phyloP scores from a whole-genome alignment of 2,888 invertebrate species.

The Caenorhabditis macrosperma region DNA sequence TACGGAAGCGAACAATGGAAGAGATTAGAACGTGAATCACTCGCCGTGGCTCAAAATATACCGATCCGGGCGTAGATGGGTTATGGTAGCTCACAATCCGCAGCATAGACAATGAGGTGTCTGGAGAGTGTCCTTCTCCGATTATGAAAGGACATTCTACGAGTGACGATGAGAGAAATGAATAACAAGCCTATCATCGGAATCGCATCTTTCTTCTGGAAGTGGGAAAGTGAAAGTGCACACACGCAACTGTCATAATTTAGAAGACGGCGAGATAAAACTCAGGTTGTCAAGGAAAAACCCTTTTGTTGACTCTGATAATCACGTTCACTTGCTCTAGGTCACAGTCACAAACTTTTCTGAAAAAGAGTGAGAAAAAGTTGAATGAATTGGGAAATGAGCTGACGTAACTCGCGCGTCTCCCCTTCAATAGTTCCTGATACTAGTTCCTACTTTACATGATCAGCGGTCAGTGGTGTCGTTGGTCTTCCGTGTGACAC shows the following conservation, averaged over 20 bases:
- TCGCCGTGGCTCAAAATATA: conserved; percentile 1
- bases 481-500: too few relatives aligned
- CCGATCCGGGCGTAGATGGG: conserved; percentile 19
- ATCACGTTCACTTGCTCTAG: background rate
- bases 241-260: background rate
- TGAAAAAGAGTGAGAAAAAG: background rate
- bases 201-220: background rate
- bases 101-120: background rate
- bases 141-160: background rate
- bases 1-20: background rate
- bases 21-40: conserved; percentile 29
- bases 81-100: conserved; percentile 11
- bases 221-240: background rate
- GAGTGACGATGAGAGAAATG: background rate
- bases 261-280: background rate
- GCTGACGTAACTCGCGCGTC: conserved; percentile 34
- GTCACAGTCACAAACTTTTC: background rate
- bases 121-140: background rate
- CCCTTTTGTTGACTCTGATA: background rate
- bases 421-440: background rate
- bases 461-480: conserved; percentile 25
- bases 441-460: background rate
- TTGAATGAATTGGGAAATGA: background rate
- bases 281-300: background rate
- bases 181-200: background rate